Base-by-base conservation (phyloP, 1,140 invertebrate species). In the Formica selysi region DNA sequence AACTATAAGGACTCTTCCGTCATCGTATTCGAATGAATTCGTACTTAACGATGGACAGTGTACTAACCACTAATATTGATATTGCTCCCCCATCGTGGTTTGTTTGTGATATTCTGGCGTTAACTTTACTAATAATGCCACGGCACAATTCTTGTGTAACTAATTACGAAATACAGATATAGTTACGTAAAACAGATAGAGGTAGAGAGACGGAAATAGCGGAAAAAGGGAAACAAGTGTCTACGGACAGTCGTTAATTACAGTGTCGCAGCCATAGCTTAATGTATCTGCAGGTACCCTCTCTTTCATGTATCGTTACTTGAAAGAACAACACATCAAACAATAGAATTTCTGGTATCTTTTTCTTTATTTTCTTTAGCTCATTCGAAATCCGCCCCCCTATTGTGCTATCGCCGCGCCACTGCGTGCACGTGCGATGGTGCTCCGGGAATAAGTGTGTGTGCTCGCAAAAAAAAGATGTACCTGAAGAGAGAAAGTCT, bases 191-290 rank as follows among this genome's bases (percentile, higher is more conserved):
- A 74, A 89, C 32, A 90, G 38, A 86, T 6, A 86, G 71, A 87
- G 36, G 38, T 57, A 83, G 36, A 86, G 64, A 91, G 67, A 87
- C 54, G 86, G 68, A 87, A 22, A 71, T 41, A 88, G 83, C 81
- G 54, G 79, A 57, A 89, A 54, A 86, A 76, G 83, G 85, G 41
- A 61, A 67, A 88, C 59, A 73, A 86, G 85, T 81, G 59, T 74
- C 88, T 92, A 89, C 86, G 85, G 57, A 89, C 89, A 90, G 86
- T 91, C 87, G 81, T 86, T 91, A 89, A 91, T 90, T 88, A 93
- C 92, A 93, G 93, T 93, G 93, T 92, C 93, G 93, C 93, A 94
- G 93, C 93, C 93, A 93, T 94, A 94, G 93, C 93, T 94, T 92
- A 87, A 93, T 94, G 93, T 87, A 92, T 91, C 87, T 87, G 90